Base-by-base conservation (phyloP, 2,888 invertebrate genomes). In the Pseudanteris insignis region DNA sequence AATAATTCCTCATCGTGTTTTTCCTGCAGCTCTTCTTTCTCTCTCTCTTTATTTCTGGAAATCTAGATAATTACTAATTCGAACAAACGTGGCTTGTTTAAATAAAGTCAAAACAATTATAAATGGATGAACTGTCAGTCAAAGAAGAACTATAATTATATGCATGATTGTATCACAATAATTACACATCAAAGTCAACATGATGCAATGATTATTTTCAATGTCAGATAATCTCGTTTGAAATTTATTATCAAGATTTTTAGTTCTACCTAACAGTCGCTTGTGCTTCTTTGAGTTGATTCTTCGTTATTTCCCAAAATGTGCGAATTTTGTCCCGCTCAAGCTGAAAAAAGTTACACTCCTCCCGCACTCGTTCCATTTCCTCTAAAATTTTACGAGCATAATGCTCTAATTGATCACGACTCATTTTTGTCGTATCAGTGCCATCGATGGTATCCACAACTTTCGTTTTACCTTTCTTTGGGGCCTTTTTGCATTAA, bases 241-340 rank as follows among this genome's bases (percentile, higher is more conserved):
- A 1, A 25, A 3, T 33, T 10, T 32, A 32, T 44, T 34, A 13
- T 13, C 21, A 2, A 13, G 26, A 2, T 26, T 10, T 13, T 34
- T n/a, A 26, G 24, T 21, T 26, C 59, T 70, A 84, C 83, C 89
- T 82, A 8, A 89, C 75, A 70, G 85, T 84, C 2, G 92, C 89
- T 74, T 88, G 88, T 7, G 87, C 87, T 82, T 94, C 92, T 73
- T 95, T 93, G 29, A 96, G 81, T 75, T 96, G 93, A 69, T 91
- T 88, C 66, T 92, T 86, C 0, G 95, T 92, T 46, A 96, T 94
- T 81, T 96, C 96, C 96, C 96, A 97, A 78, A 95, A 96, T 2
- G 93, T 93, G 67, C 94, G 86, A 9, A 96, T 85, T 81, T 96
- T 96, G 78, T 96, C 96, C 67, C 96, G 84, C 82, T 97, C 97